These are phyloP conservation scores for Cephalopterus ornatus DNA, from an alignment of 2,113 vertebrate genomes.

Conservation along the genomic window DNA sequence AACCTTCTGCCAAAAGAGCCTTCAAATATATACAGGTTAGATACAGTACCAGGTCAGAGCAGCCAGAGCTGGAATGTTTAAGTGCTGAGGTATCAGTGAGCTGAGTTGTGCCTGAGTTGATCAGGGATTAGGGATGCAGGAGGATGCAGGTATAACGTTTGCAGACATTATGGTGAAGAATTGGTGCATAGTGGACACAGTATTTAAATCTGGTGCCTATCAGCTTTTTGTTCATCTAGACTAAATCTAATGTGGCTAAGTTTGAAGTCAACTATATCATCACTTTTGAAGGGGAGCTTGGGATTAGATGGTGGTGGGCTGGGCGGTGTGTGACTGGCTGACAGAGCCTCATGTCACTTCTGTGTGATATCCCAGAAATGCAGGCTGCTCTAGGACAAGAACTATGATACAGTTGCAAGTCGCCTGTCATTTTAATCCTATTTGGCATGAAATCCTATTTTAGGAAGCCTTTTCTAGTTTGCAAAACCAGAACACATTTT, in stretches of 20 bases:
- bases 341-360: not conserved
- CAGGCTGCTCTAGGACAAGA: not conserved
- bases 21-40: conserved; percentile 98
- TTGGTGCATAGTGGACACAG: not conserved
- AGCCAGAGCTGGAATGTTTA: not conserved
- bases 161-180: not conserved
- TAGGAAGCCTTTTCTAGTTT: not conserved
- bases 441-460: too few relatives aligned
- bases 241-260: not conserved
- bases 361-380: not conserved
- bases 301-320: not conserved
- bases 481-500: not conserved
- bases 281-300: not conserved
- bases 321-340: not conserved
- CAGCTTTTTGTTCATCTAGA: not conserved
- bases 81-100: not conserved
- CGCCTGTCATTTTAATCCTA: not conserved
- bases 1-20: conserved; percentile 96
- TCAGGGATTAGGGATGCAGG: not conserved
- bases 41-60: not conserved
- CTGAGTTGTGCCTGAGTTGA: not conserved
- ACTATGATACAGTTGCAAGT: fast-evolving
- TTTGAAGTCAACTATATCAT: fast-evolving
- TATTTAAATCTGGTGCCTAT: not conserved
- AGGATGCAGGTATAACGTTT: not conserved